A percentile compares a stretch with the other conserved stretches of the same genome.
phyloP scores from a whole-genome alignment of 2,888 invertebrate genomes.

The Eumacrocentrus americanus region DNA sequence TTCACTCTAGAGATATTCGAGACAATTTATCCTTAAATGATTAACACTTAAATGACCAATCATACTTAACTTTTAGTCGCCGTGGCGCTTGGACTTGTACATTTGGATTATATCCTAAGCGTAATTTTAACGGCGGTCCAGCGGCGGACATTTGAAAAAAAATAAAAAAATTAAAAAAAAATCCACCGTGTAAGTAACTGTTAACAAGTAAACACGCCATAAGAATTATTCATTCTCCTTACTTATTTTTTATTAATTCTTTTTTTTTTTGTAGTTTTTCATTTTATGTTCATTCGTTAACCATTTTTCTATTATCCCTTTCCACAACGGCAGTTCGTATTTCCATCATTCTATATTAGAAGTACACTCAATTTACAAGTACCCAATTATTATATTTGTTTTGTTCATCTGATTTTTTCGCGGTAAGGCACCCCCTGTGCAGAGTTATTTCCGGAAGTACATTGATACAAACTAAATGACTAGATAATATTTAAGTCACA shows the following conservation, averaged over 20 bases:
- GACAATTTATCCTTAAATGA: slow-evolving; percentile 36
- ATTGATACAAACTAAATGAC: slow-evolving; percentile 42
- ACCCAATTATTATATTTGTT: slow-evolving; percentile 33
- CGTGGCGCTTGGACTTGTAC: slow-evolving; percentile 40
- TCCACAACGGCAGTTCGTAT: slow-evolving; percentile 24
- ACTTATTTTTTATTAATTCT: slow-evolving; percentile 22
- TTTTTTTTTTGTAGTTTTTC: slow-evolving; percentile 28
- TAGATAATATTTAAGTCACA: slow-evolving; percentile 40
- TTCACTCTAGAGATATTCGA: slow-evolving; percentile 38
- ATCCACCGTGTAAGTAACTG: slow-evolving; percentile 27
- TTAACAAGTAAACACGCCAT: slow-evolving; percentile 33
- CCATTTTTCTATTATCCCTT: slow-evolving; percentile 1
- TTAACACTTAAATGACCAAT: slow-evolving; percentile 37
- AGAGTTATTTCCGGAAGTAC: slow-evolving; percentile 47
- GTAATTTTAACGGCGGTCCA: slow-evolving; percentile 38
- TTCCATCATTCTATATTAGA: slow-evolving; percentile 19
- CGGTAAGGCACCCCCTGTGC: slow-evolving; percentile 54
- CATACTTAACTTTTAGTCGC: slow-evolving; percentile 35
- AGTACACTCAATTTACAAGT: slow-evolving; percentile 23
- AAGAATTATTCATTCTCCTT: slow-evolving; percentile 26
- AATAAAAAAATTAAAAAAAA: too few species aligned
- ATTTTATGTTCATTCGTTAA: slow-evolving; percentile 16
- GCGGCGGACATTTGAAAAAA: too few species aligned
- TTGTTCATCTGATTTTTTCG: slow-evolving; percentile 27
- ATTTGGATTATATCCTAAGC: slow-evolving; percentile 40